Evolutionary conservation across 2,888 invertebrate genomes (phyloP).

Genomic region (Gisinianus flammeolus): DNA sequence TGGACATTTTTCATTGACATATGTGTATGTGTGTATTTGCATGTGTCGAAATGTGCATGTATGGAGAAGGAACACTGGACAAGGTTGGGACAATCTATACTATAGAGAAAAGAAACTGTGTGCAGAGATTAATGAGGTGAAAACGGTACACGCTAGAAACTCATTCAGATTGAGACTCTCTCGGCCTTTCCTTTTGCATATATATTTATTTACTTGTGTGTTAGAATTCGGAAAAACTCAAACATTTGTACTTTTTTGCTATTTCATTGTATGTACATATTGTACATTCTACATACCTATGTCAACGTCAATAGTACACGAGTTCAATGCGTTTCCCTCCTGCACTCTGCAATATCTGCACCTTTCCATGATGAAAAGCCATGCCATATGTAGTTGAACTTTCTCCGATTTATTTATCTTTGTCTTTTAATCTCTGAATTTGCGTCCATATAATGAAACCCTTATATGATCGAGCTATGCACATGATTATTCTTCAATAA

Average conservation of each 20-base stretch:
- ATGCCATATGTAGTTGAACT: too few species aligned
- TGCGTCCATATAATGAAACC: too few species aligned
- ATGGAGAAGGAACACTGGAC: neutral
- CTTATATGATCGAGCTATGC: too few species aligned
- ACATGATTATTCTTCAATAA: too few species aligned
- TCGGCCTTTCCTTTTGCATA: neutral
- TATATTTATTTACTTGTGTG: neutral
- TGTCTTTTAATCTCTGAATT: too few species aligned
- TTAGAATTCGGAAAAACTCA: neutral
- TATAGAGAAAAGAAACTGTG: slow-evolving; percentile 7
- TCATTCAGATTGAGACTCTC: slow-evolving; percentile 22
- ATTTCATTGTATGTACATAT: too few species aligned
- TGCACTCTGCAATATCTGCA: neutral
- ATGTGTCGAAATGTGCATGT: neutral
- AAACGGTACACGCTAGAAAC: slow-evolving; percentile 36
- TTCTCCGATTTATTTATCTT: too few species aligned
- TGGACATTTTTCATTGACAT: too few species aligned
- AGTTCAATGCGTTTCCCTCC: neutral
- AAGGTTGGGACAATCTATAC: neutral
- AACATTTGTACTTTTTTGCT: neutral
- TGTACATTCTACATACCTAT: neutral
- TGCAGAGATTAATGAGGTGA: slow-evolving; percentile 37
- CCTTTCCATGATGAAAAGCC: neutral
- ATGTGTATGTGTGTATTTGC: neutral
- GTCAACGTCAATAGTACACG: too few species aligned